phyloP scores from a whole-genome alignment of 1,140 invertebrate species.

The Drosophila elegans region DNA sequence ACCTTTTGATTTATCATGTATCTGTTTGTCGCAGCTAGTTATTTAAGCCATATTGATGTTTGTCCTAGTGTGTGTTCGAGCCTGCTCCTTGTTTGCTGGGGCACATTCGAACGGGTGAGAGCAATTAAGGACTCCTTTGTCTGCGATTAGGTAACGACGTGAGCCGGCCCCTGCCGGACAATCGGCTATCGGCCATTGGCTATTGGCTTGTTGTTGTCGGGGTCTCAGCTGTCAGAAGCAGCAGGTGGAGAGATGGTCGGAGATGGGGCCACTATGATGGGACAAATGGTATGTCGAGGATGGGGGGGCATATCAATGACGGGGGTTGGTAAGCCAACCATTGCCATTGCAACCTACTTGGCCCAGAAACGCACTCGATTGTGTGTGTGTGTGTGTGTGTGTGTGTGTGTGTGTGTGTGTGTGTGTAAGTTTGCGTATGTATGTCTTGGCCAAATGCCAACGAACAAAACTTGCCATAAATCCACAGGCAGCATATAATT shows the following conservation, averaged over 20 bases:
- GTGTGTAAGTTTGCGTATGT: no score
- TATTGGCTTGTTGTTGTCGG: slow-evolving; percentile 52
- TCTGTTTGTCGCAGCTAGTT: neutral
- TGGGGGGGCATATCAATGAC: slow-evolving; percentile 44
- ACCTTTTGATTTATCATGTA: neutral
- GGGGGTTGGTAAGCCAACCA: slow-evolving; percentile 6
- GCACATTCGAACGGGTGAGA: slow-evolving; percentile 35
- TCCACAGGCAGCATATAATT: slow-evolving; percentile 77
- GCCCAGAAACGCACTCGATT: slow-evolving; percentile 38
- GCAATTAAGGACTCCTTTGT: slow-evolving; percentile 62
- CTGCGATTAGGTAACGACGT: slow-evolving; percentile 29
- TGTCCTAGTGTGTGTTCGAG: neutral
- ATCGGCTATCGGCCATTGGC: slow-evolving; percentile 34
- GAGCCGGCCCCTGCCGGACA: slow-evolving; percentile 12
- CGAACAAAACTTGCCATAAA: slow-evolving; percentile 79
- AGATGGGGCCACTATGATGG: neutral
- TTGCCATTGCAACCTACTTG: slow-evolving; percentile 67
- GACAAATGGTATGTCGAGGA: neutral
- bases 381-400: slow-evolving; percentile 17
- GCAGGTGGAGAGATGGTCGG: slow-evolving; percentile 1
- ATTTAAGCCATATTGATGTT: slow-evolving; percentile 3
- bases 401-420: slow-evolving; percentile 1
- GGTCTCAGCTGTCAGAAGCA: slow-evolving; percentile 69
- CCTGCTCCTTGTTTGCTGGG: slow-evolving; percentile 2
- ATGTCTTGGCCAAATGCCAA: slow-evolving; percentile 67